Evolutionary conservation across 53 echinoderm and acorn worm species (phyloP).

Genomic region (Apostichopus leukothele): DNA sequence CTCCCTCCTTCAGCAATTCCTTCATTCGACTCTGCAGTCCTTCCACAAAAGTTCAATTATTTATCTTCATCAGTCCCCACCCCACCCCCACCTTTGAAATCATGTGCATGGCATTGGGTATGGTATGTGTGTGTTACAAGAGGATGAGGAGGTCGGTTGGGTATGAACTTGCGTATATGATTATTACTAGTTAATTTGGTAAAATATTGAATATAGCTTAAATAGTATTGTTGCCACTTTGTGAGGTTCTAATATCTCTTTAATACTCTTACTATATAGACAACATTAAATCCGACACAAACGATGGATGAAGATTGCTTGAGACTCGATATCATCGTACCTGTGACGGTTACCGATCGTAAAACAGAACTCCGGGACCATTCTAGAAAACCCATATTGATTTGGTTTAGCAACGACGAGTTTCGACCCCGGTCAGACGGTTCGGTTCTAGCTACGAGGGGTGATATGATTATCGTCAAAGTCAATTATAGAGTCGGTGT

Average conservation of each 20-base stretch:
- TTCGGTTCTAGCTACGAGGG: background rate
- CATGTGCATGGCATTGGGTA: too few species aligned
- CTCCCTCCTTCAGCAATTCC: too few species aligned
- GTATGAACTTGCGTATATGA: too few species aligned
- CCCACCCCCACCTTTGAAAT: too few species aligned
- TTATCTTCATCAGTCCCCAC: too few species aligned
- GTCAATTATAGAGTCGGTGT: constrained; percentile 20
- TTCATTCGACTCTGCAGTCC: too few species aligned
- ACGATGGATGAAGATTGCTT: constrained; percentile 32
- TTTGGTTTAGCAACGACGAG: constrained; percentile 19
- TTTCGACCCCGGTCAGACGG: constrained; percentile 1
- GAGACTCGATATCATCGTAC: constrained; percentile 20
- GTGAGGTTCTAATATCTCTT: background rate
- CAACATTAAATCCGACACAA: background rate
- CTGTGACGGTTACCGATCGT: background rate
- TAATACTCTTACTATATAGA: background rate
- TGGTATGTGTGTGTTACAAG: too few species aligned
- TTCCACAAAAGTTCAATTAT: too few species aligned
- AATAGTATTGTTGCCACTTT: background rate
- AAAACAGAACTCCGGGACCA: background rate
- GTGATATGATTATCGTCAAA: constrained; percentile 1
- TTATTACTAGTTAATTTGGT: too few species aligned
- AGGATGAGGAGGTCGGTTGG: too few species aligned
- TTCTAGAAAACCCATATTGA: background rate
- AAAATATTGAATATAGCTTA: too few species aligned